phyloP scores from a whole-genome alignment of 35 echinoderm and acorn worm genomes.

The Heliocidaris erythrogramma region DNA sequence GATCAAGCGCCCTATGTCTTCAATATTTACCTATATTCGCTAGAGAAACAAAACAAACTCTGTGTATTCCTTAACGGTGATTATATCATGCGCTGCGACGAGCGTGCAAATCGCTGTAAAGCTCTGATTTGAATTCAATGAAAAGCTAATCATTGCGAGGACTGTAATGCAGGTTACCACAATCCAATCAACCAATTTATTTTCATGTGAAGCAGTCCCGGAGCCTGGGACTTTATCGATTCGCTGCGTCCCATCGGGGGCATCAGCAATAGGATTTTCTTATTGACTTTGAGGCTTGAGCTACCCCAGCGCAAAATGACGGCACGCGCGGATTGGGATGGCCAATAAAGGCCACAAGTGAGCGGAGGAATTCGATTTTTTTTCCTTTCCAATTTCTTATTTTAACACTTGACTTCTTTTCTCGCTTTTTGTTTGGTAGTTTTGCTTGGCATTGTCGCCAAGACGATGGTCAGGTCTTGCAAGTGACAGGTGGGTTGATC shows the following conservation, averaged over 20 bases:
- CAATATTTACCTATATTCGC: background rate
- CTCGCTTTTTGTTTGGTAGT: background rate
- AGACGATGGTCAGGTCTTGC: background rate
- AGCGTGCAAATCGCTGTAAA: background rate
- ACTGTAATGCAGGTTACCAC: background rate
- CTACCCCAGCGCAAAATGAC: constrained; percentile 19
- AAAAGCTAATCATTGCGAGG: background rate
- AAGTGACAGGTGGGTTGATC: constrained; percentile 7
- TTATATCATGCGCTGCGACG: background rate
- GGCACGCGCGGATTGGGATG: background rate
- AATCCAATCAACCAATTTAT: background rate
- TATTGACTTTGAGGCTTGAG: constrained; percentile 29
- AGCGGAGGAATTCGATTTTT: constrained; percentile 19
- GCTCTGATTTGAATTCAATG: background rate
- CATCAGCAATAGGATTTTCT: constrained; percentile 36
- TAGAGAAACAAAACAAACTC: background rate
- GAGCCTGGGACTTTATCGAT: constrained; percentile 33
- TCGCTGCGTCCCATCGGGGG: constrained; percentile 21
- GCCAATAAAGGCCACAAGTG: constrained; percentile 35
- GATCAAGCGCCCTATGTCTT: background rate
- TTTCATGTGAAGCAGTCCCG: constrained; percentile 20
- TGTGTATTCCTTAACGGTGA: background rate
- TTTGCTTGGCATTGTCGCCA: background rate
- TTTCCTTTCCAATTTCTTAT: background rate
- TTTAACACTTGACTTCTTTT: constrained; percentile 4